A percentile compares a stretch with the other conserved stretches of the same genome.
Evolutionary conservation across 2,888 invertebrate species (phyloP).

Genomic region (Galerucella nymphaeae): DNA sequence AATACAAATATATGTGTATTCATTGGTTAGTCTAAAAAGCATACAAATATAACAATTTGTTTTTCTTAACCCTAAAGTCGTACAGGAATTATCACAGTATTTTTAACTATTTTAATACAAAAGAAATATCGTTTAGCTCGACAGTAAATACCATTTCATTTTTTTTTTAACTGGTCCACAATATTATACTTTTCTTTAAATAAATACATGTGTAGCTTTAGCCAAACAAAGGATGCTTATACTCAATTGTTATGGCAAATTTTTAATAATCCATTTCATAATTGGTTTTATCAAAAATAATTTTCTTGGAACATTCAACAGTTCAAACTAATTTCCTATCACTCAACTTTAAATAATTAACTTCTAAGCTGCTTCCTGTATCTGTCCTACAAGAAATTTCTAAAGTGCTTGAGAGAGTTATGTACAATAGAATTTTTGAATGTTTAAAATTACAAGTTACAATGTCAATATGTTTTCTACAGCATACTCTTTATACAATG

Average conservation of each 20-base stretch:
- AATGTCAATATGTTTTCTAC: too few species aligned
- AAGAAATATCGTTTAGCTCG: constrained; percentile 1
- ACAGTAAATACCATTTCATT: constrained; percentile 18
- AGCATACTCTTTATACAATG: too few species aligned
- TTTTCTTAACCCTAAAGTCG: constrained; percentile 26
- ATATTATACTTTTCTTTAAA: not conserved
- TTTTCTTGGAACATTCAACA: too few species aligned
- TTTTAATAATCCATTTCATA: too few species aligned
- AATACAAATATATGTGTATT: constrained; percentile 21
- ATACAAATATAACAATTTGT: constrained; percentile 34
- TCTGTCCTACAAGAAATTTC: too few species aligned
- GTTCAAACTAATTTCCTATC: too few species aligned
- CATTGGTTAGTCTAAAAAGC: constrained; percentile 36
- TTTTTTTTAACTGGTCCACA: constrained; percentile 23
- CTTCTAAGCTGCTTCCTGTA: too few species aligned
- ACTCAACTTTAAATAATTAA: too few species aligned
- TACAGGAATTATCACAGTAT: constrained; percentile 42
- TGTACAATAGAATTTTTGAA: too few species aligned
- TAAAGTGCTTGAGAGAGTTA: too few species aligned
- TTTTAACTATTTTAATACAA: constrained; percentile 27
- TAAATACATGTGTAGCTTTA: not conserved
- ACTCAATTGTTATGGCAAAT: not conserved
- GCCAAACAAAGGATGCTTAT: not conserved
- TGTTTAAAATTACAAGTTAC: too few species aligned
- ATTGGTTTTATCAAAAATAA: too few species aligned